Evolutionary conservation across 2,888 invertebrate species (phyloP), one percentile per base, ranked within the genome.

Genomic region (Euspilapteryx auroguttella): DNA sequence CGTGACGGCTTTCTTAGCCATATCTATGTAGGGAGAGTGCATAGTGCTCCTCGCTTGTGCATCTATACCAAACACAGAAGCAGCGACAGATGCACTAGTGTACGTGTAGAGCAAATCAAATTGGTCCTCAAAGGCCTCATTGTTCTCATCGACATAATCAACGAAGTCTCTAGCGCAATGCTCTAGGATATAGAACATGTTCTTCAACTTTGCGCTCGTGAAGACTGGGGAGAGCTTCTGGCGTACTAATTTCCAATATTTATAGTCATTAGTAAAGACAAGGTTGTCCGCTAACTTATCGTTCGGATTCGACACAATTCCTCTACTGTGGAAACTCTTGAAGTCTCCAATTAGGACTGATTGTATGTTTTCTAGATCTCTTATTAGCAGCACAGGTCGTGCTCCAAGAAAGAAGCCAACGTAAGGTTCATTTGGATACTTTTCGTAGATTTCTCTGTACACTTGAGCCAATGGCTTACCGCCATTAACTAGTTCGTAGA

Each of bases 61-160:
- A 25, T 66, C 61, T 12, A 77, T 53, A 0, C 77, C 77, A 33
- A 77, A 75, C 1, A 75, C 53, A 5, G 65, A 49, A 2, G 66
- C 56, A 3, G 53, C 61, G 14, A 69, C 59, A 0, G 61, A 49
- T 2, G 56, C 52, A 2, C 59, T 51, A 1, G 57, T 57, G 21
- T 54, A 68, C 0, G 49, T 57, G 24, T 54, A 58, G 0, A 64
- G 26, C 8, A 38, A 42, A 22, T 49, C 44, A 14, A 54, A 65
- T 4, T 61, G 48, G 2, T 46, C 49, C 4, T 40, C 31, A 20
- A 37, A 39, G 11, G 47, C 32, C 17, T 45, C 25, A n/a, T 37
- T 11, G 31, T 47, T 41, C 8, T 41, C 33, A 32, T 52, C 45
- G 8, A 64, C 29, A 21, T 45, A 44, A 2, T 47, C 36, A 0